phyloP scores from a whole-genome alignment of 1,140 invertebrate species.

The Aphaenogaster ashmeadi region DNA sequence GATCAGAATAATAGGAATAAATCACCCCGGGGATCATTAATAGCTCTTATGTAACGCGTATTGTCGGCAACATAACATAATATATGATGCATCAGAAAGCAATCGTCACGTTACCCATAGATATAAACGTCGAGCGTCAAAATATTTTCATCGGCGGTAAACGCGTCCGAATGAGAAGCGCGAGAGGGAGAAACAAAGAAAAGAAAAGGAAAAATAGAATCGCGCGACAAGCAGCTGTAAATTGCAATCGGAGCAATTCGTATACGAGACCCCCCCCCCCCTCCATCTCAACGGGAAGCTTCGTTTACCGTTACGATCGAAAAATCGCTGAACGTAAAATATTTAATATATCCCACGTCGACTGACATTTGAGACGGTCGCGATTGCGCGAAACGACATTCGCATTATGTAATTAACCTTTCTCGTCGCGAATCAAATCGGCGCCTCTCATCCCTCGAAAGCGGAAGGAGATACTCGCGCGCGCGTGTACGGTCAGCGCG shows the following conservation, averaged over 20 bases:
- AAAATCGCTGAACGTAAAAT: conserved; percentile 22
- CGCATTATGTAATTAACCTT: conserved; percentile 58
- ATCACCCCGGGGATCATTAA: neutral
- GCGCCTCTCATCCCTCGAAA: neutral
- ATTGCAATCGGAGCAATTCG: conserved; percentile 13
- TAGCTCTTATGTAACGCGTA: conserved; percentile 26
- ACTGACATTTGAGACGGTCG: conserved; percentile 43
- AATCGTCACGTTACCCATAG: neutral
- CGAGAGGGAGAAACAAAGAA: neutral
- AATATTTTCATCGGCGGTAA: conserved; percentile 23
- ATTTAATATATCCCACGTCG: conserved; percentile 28
- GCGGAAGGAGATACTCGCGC: conserved; percentile 29
- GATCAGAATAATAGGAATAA: conserved; percentile 29
- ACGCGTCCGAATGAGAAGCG: neutral
- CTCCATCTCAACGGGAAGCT: neutral
- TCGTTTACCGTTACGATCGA: neutral
- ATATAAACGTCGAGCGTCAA: conserved; percentile 17
- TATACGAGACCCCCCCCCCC: neutral
- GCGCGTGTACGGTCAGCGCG: conserved; percentile 10
- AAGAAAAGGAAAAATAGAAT: conserved; percentile 29
- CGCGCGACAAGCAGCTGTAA: neutral
- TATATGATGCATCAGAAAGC: neutral
- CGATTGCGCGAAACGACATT: conserved; percentile 43
- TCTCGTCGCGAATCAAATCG: neutral
- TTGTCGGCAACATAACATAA: neutral